These are phyloP conservation scores for Gymnothorax reevesii DNA, from an alignment of 2,797 vertebrate species.

Conservation along the genomic window DNA sequence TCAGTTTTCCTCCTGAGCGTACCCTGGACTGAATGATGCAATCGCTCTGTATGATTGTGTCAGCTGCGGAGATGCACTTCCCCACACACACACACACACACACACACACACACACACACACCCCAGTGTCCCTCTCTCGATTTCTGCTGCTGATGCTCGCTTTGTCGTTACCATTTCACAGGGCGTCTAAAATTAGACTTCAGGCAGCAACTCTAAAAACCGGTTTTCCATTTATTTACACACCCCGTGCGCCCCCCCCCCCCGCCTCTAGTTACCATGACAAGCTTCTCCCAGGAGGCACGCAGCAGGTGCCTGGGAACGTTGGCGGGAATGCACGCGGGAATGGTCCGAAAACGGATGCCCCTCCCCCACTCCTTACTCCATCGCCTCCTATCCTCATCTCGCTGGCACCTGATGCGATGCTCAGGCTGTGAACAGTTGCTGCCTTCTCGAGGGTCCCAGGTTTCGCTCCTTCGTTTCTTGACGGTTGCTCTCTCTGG, in stretches of 20 bases:
- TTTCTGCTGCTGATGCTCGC: not conserved
- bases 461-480: not conserved
- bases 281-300: constrained; percentile 48
- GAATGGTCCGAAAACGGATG: not conserved
- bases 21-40: constrained; percentile 23
- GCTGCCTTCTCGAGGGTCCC: constrained; percentile 36
- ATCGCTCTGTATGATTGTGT: constrained; percentile 28
- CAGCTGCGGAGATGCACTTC: not conserved
- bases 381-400: constrained; percentile 25
- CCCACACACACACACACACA: not conserved
- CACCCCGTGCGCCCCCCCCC: too few relatives aligned
- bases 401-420: constrained; percentile 27
- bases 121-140: not conserved
- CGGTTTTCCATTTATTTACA: constrained; percentile 48
- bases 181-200: not conserved
- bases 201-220: constrained; percentile 46
- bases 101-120: not conserved
- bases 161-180: not conserved
- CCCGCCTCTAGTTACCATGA: constrained; percentile 64
- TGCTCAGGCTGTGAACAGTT: constrained; percentile 39
- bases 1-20: constrained; percentile 23
- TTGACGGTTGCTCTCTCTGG: not conserved
- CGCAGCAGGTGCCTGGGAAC: constrained; percentile 64
- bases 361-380: not conserved
- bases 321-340: constrained; percentile 9